Conservation (phyloP, 2,797 vertebrate species). For the Potorous gilbertii region DNA sequence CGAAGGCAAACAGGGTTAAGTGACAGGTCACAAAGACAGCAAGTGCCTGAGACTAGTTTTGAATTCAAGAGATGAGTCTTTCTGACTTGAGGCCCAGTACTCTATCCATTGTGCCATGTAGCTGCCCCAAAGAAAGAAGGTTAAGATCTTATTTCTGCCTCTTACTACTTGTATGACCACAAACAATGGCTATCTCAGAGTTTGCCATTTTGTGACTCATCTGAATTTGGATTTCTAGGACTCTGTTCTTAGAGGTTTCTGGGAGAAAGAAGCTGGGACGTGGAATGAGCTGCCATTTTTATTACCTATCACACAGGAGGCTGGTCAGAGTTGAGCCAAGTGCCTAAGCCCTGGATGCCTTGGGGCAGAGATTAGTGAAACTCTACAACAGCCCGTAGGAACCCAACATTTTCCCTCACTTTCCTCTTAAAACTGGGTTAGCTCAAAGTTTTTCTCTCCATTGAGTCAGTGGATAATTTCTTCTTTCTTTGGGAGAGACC, state of each 20-base stretch:
- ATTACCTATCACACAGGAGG: background rate
- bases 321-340: background rate
- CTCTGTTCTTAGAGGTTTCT: background rate
- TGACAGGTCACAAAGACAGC: background rate
- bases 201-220: background rate
- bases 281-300: background rate
- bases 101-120: background rate
- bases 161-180: background rate
- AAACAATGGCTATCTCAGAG: background rate
- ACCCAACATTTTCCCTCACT: background rate
- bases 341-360: background rate
- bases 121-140: background rate
- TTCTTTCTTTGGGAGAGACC: background rate
- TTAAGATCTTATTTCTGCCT: background rate
- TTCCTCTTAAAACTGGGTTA: background rate
- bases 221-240: background rate
- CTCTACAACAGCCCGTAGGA: background rate
- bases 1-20: background rate
- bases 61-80: background rate
- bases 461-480: background rate
- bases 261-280: background rate
- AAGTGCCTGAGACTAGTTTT: background rate
- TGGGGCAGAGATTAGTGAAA: background rate
- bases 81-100: background rate
- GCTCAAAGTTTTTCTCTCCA: background rate